Evolutionary conservation across 1,140 invertebrate species (phyloP).

Genomic region (Pseudoatta argentina): DNA sequence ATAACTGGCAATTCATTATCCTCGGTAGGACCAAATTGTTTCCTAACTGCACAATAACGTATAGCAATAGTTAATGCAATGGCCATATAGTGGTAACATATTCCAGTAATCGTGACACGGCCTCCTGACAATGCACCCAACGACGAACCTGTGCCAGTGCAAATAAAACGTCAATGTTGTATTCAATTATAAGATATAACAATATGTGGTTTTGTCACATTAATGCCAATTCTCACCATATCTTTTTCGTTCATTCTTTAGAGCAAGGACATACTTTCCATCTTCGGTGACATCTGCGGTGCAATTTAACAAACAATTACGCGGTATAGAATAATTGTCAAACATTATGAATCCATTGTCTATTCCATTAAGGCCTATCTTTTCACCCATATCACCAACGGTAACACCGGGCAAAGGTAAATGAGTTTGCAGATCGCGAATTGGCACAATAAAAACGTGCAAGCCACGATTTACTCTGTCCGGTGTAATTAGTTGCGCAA

Average conservation of each 20-base stretch:
- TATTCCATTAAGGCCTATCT: conserved; percentile 94
- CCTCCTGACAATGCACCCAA: conserved; percentile 95
- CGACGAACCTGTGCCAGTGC: conserved; percentile 89
- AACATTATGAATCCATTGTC: conserved; percentile 97
- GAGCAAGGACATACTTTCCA: conserved; percentile 93
- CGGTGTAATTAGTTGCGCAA: conserved; percentile 92
- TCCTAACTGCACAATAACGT: conserved; percentile 95
- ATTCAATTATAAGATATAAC: neutral
- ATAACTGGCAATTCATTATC: conserved; percentile 93
- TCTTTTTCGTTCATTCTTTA: conserved; percentile 92
- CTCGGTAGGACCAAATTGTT: conserved; percentile 94
- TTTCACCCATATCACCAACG: conserved; percentile 95
- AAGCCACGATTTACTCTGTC: conserved; percentile 95
- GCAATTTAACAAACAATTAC: conserved; percentile 93
- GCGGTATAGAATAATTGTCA: conserved; percentile 94
- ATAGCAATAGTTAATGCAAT: conserved; percentile 94
- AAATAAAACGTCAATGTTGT: neutral
- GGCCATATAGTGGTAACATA: conserved; percentile 91
- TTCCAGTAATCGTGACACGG: conserved; percentile 90
- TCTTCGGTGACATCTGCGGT: conserved; percentile 94
- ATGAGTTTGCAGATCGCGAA: conserved; percentile 92
- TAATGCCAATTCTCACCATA: conserved; percentile 86
- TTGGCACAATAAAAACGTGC: conserved; percentile 94
- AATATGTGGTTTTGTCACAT: neutral
- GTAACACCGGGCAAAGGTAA: conserved; percentile 90